Evolutionary conservation across 2,888 invertebrate species (phyloP).

Genomic region (Drosophila sordidapex): DNA sequence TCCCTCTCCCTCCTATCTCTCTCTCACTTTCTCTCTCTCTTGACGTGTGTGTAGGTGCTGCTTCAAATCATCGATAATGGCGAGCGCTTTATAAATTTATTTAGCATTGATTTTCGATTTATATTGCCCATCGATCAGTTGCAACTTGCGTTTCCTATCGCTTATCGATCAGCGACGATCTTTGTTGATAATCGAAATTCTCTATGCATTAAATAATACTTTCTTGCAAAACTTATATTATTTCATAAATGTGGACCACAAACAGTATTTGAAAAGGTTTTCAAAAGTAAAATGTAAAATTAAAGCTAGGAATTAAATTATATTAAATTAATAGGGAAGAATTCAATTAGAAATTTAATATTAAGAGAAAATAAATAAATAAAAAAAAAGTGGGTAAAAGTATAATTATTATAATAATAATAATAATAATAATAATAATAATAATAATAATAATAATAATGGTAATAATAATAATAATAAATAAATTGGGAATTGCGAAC

Average conservation of each 20-base stretch:
- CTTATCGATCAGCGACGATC: background rate
- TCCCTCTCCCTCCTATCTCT: background rate
- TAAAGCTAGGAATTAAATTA: background rate
- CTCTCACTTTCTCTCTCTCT: background rate
- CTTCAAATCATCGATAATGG: conserved; percentile 18
- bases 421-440: no score
- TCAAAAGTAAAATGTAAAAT: background rate
- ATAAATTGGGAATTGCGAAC: background rate
- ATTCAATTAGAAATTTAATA: background rate
- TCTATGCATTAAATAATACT: background rate
- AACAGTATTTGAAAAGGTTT: background rate
- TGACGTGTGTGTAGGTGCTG: conserved; percentile 16
- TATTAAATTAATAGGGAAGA: background rate
- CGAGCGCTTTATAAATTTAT: conserved; percentile 20
- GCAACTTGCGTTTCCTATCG: background rate
- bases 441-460: no score
- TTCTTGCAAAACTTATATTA: background rate
- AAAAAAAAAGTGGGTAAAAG: background rate
- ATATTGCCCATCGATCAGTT: conserved; percentile 21
- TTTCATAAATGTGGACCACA: background rate
- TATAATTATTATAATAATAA: no score
- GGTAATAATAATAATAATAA: background rate
- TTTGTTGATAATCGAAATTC: background rate
- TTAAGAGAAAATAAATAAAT: background rate
- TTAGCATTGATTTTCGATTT: background rate